Base-by-base conservation (phyloP, 2,888 invertebrate species). In the Dendrolimus pini region DNA sequence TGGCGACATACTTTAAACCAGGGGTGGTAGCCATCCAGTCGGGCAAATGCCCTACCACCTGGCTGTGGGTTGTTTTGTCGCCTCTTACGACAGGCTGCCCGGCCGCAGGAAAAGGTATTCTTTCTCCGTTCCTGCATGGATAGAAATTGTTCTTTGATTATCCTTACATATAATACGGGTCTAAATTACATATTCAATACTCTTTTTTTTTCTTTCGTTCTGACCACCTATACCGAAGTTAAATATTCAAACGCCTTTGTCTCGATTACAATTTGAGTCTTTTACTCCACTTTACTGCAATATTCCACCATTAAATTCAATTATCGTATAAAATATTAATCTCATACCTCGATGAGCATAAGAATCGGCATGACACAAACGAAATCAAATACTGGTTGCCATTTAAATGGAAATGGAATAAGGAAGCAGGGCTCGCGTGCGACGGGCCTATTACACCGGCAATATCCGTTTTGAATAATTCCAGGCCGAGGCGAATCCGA, bases 341-440 rank as follows among this genome's bases (percentile, higher is more conserved):
- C 8, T 9, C 47, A 47, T 47, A 47, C 47, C 8, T 47, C 12
- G 47, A 47, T 12, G 12, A 12, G 12, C 47, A 12, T 47, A 7
- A 10, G 12, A 12, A 47, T 47, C 47, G 47, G 47, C 9, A 47
- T 47, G 47, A 47, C 47, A 47, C 56, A 13, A 13, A 13, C 41
- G 54, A 30, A 58, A 56, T 58, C 54, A 58, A 56, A 58, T 58
- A 30, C 52, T 52, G 30, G 53, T 9, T 47, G 55, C 55, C 53
- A 59, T 55, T 57, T 41, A 53, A 10, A 41, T 55, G 55, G 57
- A 59, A 59, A 55, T 57, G 55, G 56, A 56, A 55, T 55, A 55
- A 57, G 57, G 54, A 54, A 55, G 47, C 47, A 55, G 12, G 57
- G 53, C 14, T 59, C 59, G 57, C 59, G 59, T 57, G 57, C 53